Conservation (phyloP, 2,888 invertebrate genomes). For the Sarcophaga rosellei region DNA sequence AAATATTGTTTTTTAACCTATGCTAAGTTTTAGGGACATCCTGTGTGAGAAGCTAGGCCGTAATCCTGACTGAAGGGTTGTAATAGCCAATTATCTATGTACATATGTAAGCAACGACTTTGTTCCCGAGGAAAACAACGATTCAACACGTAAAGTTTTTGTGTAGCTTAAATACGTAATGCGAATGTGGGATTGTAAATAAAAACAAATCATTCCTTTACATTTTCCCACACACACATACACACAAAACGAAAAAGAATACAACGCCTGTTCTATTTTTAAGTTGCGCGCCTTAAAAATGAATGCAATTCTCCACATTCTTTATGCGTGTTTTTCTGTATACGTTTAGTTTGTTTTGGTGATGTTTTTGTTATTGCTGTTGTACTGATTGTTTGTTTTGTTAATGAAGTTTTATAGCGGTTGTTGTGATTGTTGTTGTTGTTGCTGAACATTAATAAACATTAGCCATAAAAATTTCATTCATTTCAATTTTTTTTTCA, state of each 20-base stretch:
- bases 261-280: no score
- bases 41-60: no score
- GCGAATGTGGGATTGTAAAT: neutral
- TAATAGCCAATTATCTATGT: no score
- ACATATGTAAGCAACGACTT: no score
- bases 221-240: neutral
- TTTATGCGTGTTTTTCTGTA: conserved; percentile 14
- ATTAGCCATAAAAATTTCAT: conserved; percentile 40
- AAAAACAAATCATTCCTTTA: neutral
- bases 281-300: conserved; percentile 32
- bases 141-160: no score
- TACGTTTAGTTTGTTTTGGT: neutral
- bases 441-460: conserved; percentile 17
- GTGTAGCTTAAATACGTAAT: no score
- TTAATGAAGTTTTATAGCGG: conserved; percentile 56
- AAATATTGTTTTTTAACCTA: no score
- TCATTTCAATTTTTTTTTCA: conserved; percentile 52
- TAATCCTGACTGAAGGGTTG: no score
- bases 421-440: conserved; percentile 3
- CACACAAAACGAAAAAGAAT: no score
- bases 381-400: conserved; percentile 62
- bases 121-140: no score
- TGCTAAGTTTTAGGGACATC: no score
- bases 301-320: conserved; percentile 31
- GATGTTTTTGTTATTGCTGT: neutral